phyloP scores from a whole-genome alignment of 2,797 vertebrate species.

The Echiichthys vipera region DNA sequence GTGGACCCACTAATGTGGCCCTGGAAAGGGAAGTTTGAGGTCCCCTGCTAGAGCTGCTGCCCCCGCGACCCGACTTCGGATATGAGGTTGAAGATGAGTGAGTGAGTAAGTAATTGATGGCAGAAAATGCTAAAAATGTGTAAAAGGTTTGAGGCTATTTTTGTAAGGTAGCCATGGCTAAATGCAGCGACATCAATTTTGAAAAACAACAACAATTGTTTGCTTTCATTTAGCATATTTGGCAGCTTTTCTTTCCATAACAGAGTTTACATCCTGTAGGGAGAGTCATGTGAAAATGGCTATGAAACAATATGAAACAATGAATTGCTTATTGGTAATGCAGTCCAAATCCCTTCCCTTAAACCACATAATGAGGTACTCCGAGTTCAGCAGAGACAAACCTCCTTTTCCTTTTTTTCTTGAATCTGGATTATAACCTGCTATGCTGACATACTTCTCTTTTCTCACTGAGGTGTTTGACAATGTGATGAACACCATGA shows the following conservation, averaged over 20 bases:
- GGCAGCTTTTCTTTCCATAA: conserved; percentile 20
- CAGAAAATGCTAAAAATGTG: conserved; percentile 52
- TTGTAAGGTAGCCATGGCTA: conserved; percentile 63
- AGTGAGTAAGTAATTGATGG: too few species aligned
- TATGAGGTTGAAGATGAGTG: too few species aligned
- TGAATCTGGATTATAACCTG: conserved; percentile 36
- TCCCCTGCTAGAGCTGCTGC: too few species aligned
- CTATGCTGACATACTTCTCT: conserved; percentile 22
- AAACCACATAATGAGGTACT: conserved; percentile 38
- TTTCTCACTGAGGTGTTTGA: conserved; percentile 45
- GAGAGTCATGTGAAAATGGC: conserved; percentile 10
- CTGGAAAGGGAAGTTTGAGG: too few species aligned
- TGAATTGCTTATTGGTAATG: conserved; percentile 39
- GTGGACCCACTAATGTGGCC: too few species aligned
- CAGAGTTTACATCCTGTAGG: conserved; percentile 41
- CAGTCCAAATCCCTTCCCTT: conserved; percentile 34
- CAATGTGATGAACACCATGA: conserved; percentile 38
- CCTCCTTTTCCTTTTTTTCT: background rate
- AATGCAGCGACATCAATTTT: conserved; percentile 72
- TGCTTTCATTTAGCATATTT: conserved; percentile 43
- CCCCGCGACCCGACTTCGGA: too few species aligned
- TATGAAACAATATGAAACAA: conserved; percentile 19
- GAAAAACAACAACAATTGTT: background rate
- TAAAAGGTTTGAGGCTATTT: conserved; percentile 63
- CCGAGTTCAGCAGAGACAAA: conserved; percentile 37